Evolutionary conservation across 2,113 vertebrate species (phyloP), one percentile per base, ranked within the genome.

Genomic region (Actenoides lindsayi): DNA sequence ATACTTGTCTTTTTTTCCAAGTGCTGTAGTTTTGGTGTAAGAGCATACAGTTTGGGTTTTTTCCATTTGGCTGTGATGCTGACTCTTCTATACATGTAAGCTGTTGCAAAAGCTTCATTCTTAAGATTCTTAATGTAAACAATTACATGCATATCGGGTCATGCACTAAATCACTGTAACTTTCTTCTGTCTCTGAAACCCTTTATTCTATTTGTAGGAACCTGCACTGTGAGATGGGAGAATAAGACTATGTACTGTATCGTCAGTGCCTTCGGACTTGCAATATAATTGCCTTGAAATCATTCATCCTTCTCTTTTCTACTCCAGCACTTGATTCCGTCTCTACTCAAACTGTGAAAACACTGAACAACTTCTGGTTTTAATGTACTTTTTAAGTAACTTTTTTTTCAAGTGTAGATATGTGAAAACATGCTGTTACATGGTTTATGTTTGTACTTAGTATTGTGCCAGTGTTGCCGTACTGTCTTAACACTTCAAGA

Each of bases 221-320:
- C 98, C 97, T 99, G 99, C 96, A 98, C 98, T 1, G 99, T 99
- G 93, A 98, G 98, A 97, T 99, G 99, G 99, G 99, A 99, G 96
- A 99, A 99, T 91, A 99, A 99, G 97, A 99, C 98, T 70, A 98
- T 99, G 98, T 99, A 99, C 97, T 99, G 99, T 96, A 99, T 99
- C 9, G 98, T 99, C 97, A 99, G 96, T 81, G 98, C 99, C 95
- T 99, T 99, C 56, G 99, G 99, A 42, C 98, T 99, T 57, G 98
- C 99, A 80, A 98, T 99, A 65, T 99, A 95, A 98, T 93, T 82
- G 80, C 91, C 94, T 87, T 60, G 71, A 39, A 85, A 87, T 67
- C 14, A 7, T 63, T 95, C 41, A n/a, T n/a, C 81, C 51, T 73
- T n/a, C 31, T 78, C 39, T 83, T 42, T 84, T 62, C 46, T 94